A percentile compares a stretch with the other conserved stretches of the same genome.
Evolutionary conservation across 53 echinoderm and acorn worm genomes (phyloP).

Genomic region (Henricia sp.): DNA sequence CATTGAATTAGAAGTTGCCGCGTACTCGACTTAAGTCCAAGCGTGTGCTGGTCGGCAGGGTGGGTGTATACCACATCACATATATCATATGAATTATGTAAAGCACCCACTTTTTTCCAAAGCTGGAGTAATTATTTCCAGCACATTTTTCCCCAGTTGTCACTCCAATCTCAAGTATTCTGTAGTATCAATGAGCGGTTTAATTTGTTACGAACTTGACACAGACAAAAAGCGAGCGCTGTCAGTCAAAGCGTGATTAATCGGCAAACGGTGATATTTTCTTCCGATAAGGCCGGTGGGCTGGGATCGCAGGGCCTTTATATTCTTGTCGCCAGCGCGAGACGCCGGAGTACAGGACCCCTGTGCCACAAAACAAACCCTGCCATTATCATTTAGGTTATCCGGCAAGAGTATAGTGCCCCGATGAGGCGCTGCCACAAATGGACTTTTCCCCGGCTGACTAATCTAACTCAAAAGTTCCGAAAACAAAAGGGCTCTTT

Average conservation of each 20-base stretch:
- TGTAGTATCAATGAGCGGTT: slow-evolving; percentile 52
- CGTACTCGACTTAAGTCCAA: too few relatives aligned
- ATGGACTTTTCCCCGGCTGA: background rate
- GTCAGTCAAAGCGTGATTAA: slow-evolving; percentile 57
- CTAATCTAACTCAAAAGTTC: too few relatives aligned
- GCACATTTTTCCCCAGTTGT: slow-evolving; percentile 49
- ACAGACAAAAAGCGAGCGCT: slow-evolving; percentile 54
- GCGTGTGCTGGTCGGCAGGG: background rate
- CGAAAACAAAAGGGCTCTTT: background rate
- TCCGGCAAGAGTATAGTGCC: slow-evolving; percentile 22
- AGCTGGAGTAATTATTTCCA: slow-evolving; percentile 42
- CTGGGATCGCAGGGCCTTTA: slow-evolving; percentile 27
- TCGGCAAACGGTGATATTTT: slow-evolving; percentile 36
- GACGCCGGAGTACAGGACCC: background rate
- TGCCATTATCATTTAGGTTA: slow-evolving; percentile 39
- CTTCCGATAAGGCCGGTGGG: slow-evolving; percentile 24
- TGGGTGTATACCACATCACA: background rate
- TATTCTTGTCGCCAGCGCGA: slow-evolving; percentile 32
- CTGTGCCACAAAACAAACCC: slow-evolving; percentile 24
- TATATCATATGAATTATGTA: background rate
- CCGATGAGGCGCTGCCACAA: background rate
- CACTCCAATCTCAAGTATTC: slow-evolving; percentile 57
- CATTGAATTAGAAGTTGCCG: background rate
- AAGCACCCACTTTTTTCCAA: slow-evolving; percentile 4
- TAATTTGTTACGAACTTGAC: slow-evolving; percentile 64